A percentile compares a stretch with the other conserved stretches of the same genome.
These are phyloP conservation scores for Hydropotes inermis DNA, from an alignment of 2,113 vertebrate genomes.

Conservation along the genomic window DNA sequence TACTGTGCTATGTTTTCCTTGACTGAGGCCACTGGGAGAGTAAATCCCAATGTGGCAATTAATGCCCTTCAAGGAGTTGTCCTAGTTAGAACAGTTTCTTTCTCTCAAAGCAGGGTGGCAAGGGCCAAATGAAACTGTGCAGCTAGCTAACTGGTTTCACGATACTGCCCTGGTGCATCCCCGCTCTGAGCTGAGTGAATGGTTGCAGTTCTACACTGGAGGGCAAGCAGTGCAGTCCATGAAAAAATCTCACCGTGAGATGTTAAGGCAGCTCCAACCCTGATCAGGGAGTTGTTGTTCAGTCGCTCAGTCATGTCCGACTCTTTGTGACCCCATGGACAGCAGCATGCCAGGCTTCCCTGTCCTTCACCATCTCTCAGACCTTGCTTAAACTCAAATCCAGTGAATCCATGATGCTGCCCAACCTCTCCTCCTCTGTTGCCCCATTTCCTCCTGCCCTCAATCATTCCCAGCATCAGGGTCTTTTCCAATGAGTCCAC, in stretches of 20 bases:
- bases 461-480: background rate
- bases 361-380: background rate
- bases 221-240: background rate
- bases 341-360: background rate
- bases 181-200: background rate
- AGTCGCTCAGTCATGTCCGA: background rate
- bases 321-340: background rate
- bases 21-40: background rate
- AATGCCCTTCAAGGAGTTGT: background rate
- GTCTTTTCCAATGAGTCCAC: background rate
- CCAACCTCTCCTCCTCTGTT: background rate
- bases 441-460: background rate
- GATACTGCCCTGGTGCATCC: background rate
- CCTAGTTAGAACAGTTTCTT: background rate
- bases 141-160: background rate
- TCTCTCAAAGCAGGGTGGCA: background rate
- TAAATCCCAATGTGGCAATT: slow-evolving; percentile 21
- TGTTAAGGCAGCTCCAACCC: background rate
- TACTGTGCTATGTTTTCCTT: background rate
- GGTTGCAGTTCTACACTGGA: background rate
- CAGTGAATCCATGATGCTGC: background rate
- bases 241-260: background rate
- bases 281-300: background rate
- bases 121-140: background rate
- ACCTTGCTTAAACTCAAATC: background rate